phyloP scores from a whole-genome alignment of 2,113 vertebrate genomes.

The Pollimyrus isidori region DNA sequence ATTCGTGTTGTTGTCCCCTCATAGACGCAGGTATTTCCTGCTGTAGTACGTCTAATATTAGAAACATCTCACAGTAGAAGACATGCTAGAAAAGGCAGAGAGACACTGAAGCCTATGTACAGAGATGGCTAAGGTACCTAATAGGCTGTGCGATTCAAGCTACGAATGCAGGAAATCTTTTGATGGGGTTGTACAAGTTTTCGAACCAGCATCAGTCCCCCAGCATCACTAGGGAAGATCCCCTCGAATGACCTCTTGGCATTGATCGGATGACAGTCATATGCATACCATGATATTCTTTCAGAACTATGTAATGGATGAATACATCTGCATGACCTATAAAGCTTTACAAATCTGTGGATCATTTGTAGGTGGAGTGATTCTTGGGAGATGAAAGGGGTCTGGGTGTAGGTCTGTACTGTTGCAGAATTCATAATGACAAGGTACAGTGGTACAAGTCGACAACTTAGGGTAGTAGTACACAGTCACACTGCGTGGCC shows the following conservation, averaged over 20 bases:
- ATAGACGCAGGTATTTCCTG: not conserved
- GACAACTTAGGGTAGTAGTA: not conserved
- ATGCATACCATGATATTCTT: not conserved
- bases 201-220: not conserved
- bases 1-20: not conserved
- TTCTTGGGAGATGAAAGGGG: not conserved
- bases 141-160: not conserved
- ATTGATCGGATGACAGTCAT: not conserved
- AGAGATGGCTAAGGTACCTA: not conserved
- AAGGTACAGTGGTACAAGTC: not conserved
- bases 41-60: not conserved
- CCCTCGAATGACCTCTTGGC: not conserved
- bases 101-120: constrained; percentile 11
- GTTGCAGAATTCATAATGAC: not conserved
- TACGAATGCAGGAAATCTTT: not conserved
- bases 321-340: not conserved
- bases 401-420: not conserved
- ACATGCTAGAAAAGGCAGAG: constrained; percentile 9
- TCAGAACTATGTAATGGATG: not conserved
- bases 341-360: not conserved
- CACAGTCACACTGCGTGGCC: not conserved
- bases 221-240: not conserved
- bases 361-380: not conserved
- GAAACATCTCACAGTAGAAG: not conserved
- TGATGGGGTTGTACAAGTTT: not conserved